Base-by-base conservation (phyloP, 1,140 invertebrate species). In the Oryctes rhinoceros region DNA sequence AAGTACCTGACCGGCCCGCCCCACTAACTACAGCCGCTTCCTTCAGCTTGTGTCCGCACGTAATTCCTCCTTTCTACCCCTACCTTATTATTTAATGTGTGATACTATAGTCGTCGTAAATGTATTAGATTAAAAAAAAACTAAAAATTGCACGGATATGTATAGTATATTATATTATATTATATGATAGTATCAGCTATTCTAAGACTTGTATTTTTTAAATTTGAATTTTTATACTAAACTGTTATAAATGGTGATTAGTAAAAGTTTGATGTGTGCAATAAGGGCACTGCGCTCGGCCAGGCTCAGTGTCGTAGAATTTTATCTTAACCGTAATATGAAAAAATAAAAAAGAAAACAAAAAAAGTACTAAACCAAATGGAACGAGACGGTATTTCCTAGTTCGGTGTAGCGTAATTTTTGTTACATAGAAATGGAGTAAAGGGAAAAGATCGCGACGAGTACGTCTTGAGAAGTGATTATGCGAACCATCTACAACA, bases 171-270 rank as follows among this genome's bases (percentile, higher is more conserved):
- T 85, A 83, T 85, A 85, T 30, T 30, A 30, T 30, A 30, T 30
- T 30, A 30, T 85, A 86, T 84, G 85, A 67, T 86, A 87, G 85
- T 87, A 86, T 87, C 86, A 86, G 86, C 86, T 87, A 87, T 86
- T 87, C 85, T 87, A 85, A 87, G 85, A 86, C 85, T 87, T 87
- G 87, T 87, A 87, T 87, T 87, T 87, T 87, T 87, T 87, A 87
- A 87, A 87, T 87, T 87, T 87, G 86, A 87, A 87, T 87, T 87
- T 87, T 87, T 87, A 87, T 87, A 87, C 87, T 87, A 87, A 87
- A 87, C 86, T 87, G 86, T 87, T 87, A 87, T 86, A 86, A 87
- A 86, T 85, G 86, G 86, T 86, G 84, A 87, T 86, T 86, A 87
- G 86, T 84, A 85, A 85, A 86, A 84, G 82, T 85, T 87, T 87